Evolutionary conservation across 2,113 vertebrate genomes (phyloP), one percentile per base, ranked within the genome.

Genomic region (Trogon melanurus): DNA sequence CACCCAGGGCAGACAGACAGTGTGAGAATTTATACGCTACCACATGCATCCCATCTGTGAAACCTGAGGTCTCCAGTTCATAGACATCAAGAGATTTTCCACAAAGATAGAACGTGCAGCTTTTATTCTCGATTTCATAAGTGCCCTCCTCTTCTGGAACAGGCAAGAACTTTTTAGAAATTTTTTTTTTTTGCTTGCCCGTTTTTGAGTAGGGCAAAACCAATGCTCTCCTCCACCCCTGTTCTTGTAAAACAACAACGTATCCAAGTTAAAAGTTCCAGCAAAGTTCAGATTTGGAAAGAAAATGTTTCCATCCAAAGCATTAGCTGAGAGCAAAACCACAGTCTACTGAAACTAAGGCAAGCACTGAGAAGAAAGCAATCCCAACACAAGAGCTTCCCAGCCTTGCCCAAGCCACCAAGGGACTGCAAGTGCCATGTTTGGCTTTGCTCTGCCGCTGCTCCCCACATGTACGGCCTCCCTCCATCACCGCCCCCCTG

Each of bases 271-370:
- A 71, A 82, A 64, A 6, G 2, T 79, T 80, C 50, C 80, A 91
- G 41, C 51, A 69, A 80, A 86, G 64, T 60, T 85, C 85, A 72
- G 48, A 60, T 67, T 88, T 95, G 74, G 62, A 75, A 95, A 62
- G 56, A 56, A 75, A 86, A 44, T 19, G 29, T 51, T 92, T 56
- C 51, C 27, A 23, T 56, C 30, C 18, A 36, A 74, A 95, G 51
- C 81, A 73, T 30, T 4, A 79, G n/a, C 47, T 0, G 0, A n/a
- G 60, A 58, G 65, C 51, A 50, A 58, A 81, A 38, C 27, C 51
- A 9, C 2, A 13, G 12, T 50, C 64, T 62, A 5, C 11, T 0
- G 1, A 34, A 91, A n/a, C 22, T 1, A 1, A 70, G 54, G 45
- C 29, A 72, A 54, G 58, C 36, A 20, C 29, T 14, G 73, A 83